Evolutionary conservation across 2,113 vertebrate genomes (phyloP).

Genomic region (Calcarius ornatus): DNA sequence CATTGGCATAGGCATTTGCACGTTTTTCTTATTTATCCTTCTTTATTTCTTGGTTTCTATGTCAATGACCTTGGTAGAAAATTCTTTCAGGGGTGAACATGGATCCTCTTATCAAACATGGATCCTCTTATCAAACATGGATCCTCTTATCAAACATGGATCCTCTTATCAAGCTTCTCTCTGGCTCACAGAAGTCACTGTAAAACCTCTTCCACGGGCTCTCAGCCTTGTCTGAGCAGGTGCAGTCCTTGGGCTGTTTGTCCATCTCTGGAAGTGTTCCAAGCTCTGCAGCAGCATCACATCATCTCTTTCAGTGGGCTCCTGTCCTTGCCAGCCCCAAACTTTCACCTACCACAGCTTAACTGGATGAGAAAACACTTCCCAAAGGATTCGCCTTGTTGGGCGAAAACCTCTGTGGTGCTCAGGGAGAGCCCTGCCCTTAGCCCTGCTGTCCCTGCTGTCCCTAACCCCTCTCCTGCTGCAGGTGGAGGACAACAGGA

Average conservation of each 20-base stretch:
- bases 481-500: conserved; percentile 91
- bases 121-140: too few relatives aligned
- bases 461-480: not conserved
- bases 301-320: not conserved
- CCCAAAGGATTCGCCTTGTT: fast-evolving
- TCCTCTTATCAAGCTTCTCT: not conserved
- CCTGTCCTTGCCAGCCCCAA: not conserved
- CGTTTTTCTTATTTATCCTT: not conserved
- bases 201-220: not conserved
- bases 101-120: not conserved
- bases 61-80: not conserved
- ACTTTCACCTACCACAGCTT: not conserved
- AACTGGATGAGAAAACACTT: not conserved
- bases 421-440: not conserved
- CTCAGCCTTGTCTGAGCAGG: not conserved
- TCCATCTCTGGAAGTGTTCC: not conserved
- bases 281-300: not conserved
- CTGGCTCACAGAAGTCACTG: not conserved
- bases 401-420: not conserved
- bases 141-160: not conserved
- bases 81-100: not conserved
- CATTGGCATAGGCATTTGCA: not conserved
- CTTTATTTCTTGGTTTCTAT: not conserved
- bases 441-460: not conserved
- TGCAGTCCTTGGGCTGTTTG: not conserved